phyloP scores from a whole-genome alignment of 2,113 vertebrate genomes.

The Rhinoptilus africanus region DNA sequence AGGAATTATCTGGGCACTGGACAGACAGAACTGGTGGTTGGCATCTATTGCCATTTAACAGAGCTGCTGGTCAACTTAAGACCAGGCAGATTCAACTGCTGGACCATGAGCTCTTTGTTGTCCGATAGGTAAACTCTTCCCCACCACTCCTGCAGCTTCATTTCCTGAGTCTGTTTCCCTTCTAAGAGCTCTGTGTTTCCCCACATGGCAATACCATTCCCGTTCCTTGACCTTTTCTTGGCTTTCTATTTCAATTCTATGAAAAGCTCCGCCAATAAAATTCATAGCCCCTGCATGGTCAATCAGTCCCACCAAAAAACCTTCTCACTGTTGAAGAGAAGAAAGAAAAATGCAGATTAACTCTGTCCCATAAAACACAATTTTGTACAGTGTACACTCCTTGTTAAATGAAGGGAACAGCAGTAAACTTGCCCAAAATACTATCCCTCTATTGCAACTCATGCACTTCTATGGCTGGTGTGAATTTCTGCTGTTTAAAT shows the following conservation, averaged over 20 bases:
- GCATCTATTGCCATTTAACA: background rate
- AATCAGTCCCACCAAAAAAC: background rate
- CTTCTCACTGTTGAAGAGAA: background rate
- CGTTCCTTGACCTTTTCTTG: background rate
- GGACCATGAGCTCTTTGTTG: background rate
- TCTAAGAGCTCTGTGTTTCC: background rate
- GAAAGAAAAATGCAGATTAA: background rate
- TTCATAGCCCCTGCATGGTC: background rate
- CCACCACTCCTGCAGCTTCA: background rate
- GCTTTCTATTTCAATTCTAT: background rate
- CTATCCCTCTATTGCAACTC: background rate
- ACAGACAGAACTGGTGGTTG: background rate
- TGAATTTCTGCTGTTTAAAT: background rate
- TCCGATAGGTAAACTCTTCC: background rate
- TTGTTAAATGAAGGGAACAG: background rate
- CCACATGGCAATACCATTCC: background rate
- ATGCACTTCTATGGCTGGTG: background rate
- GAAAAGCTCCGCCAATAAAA: background rate
- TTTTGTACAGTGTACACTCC: background rate
- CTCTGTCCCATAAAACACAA: background rate
- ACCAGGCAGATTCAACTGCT: background rate
- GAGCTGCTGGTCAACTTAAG: background rate
- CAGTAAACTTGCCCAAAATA: background rate
- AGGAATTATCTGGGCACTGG: background rate
- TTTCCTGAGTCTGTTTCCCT: background rate